phyloP scores from a whole-genome alignment of 2,888 invertebrate species.

The Drosophila helvetica region DNA sequence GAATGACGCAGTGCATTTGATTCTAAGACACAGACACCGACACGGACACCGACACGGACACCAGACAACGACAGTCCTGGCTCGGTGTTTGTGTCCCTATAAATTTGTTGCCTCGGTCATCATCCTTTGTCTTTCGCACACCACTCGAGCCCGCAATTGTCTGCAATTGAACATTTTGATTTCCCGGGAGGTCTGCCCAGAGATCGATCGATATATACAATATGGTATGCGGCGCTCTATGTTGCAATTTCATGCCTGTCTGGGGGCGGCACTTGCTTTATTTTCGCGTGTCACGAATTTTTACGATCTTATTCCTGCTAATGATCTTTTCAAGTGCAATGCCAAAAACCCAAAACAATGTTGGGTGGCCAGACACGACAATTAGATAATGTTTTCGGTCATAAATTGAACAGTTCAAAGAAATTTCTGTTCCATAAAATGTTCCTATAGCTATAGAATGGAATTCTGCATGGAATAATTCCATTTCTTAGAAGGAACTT shows the following conservation, averaged over 20 bases:
- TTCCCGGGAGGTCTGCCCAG: constrained; percentile 66
- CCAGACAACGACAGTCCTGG: constrained; percentile 19
- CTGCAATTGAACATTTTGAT: constrained; percentile 69
- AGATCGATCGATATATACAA: constrained; percentile 4
- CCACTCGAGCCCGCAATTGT: constrained; percentile 65
- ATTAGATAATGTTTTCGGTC: constrained; percentile 55
- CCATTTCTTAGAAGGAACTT: background rate
- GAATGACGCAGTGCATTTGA: constrained; percentile 68
- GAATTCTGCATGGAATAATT: background rate
- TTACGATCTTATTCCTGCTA: constrained; percentile 77
- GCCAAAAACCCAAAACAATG: constrained; percentile 24
- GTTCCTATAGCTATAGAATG: background rate
- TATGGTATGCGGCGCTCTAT: constrained; percentile 6
- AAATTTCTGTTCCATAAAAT: background rate
- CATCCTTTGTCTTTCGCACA: constrained; percentile 60
- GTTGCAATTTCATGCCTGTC: constrained; percentile 73
- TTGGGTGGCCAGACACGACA: constrained; percentile 39
- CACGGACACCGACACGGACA: constrained; percentile 16
- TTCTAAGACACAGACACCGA: constrained; percentile 26
- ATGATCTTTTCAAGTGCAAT: constrained; percentile 62
- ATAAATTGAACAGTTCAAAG: constrained; percentile 4
- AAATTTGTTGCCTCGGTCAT: constrained; percentile 50
- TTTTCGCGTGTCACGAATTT: constrained; percentile 73
- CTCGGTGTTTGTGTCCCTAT: constrained; percentile 69
- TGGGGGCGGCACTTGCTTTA: constrained; percentile 64